Conservation (phyloP, 2,113 vertebrate genomes). For the Ceyx cyanopectus region DNA sequence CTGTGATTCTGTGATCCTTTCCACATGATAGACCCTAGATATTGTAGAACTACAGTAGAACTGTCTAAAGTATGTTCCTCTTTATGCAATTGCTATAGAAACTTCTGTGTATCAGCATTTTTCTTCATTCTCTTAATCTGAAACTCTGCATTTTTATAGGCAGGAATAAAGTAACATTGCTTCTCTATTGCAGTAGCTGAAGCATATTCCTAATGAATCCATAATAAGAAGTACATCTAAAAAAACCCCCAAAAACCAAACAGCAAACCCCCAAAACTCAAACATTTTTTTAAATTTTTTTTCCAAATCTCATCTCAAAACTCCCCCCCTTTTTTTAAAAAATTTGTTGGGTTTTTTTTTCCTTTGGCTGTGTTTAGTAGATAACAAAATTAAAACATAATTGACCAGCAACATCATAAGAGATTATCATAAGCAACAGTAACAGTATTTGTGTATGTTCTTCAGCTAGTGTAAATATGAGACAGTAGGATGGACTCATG, state of each 20-base stretch:
- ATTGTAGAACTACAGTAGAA: neutral
- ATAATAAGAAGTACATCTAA: neutral
- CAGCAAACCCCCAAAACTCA: too few species aligned
- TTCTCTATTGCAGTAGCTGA: neutral
- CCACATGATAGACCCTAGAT: neutral
- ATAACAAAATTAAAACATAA: neutral
- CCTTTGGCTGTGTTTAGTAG: neutral
- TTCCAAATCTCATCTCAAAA: neutral
- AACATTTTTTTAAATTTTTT: neutral
- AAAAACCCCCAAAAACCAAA: neutral
- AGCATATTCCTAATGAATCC: neutral
- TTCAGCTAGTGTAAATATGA: neutral
- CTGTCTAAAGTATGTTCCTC: too few species aligned
- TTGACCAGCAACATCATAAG: neutral
- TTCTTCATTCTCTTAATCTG: neutral
- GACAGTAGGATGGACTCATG: neutral
- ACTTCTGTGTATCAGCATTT: neutral
- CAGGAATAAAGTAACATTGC: neutral
- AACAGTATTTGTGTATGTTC: neutral
- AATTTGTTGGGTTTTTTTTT: neutral
- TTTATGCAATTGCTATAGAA: neutral
- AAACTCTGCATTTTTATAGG: neutral
- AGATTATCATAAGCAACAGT: neutral
- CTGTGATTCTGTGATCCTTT: neutral
- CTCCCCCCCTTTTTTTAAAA: neutral